A percentile compares a stretch with the other conserved stretches of the same genome.
Conservation (phyloP, 2,797 vertebrate species). For the Cuculus canorus region DNA sequence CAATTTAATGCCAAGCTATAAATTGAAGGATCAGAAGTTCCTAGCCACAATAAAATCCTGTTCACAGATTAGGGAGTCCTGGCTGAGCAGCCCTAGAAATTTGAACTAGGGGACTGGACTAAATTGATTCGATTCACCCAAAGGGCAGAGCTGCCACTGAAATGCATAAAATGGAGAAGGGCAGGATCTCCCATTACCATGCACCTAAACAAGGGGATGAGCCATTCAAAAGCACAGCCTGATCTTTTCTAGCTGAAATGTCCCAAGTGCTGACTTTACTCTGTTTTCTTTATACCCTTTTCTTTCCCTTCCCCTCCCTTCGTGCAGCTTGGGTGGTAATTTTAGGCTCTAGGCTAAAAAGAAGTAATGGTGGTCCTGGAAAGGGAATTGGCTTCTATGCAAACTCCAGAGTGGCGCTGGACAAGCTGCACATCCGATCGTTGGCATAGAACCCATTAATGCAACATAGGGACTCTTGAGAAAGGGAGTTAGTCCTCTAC, state of each 20-base stretch:
- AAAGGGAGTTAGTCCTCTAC: background rate
- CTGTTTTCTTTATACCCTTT: background rate
- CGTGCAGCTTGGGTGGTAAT: background rate
- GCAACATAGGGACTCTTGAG: background rate
- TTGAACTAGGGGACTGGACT: constrained; percentile 38
- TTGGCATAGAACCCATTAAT: background rate
- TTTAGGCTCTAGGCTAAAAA: background rate
- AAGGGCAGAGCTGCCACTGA: constrained; percentile 42
- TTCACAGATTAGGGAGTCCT: constrained; percentile 60
- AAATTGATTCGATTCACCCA: constrained; percentile 64
- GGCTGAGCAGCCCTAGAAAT: constrained; percentile 43
- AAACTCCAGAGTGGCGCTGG: background rate
- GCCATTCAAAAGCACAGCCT: constrained; percentile 11
- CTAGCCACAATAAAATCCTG: constrained; percentile 58
- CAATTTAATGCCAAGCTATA: constrained; percentile 66
- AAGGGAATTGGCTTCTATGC: background rate
- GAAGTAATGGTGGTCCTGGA: background rate
- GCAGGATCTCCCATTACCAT: background rate
- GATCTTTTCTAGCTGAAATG: constrained; percentile 17
- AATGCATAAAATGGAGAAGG: constrained; percentile 17
- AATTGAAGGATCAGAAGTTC: constrained; percentile 59
- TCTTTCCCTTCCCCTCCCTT: background rate
- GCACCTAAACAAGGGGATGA: background rate
- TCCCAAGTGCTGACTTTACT: background rate
- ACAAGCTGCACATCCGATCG: background rate